Percentiles rank a stretch among this genome's conserved stretches.
phyloP scores from a whole-genome alignment of 2,888 invertebrate genomes.

The Clistopyga incitator region DNA sequence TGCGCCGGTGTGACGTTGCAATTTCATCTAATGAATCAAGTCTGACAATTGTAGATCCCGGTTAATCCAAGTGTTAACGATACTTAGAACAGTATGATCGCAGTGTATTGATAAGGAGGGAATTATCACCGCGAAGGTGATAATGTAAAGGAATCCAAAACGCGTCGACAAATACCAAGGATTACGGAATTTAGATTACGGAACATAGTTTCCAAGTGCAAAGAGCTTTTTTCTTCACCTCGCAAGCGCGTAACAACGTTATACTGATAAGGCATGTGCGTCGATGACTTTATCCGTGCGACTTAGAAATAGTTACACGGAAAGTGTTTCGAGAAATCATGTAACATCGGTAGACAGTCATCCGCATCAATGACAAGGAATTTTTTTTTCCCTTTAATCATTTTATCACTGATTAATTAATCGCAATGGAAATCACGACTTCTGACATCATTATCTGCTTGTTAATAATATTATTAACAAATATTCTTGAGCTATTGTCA shows the following conservation, averaged over 20 bases:
- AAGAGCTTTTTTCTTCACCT: neutral
- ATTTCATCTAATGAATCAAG: constrained; percentile 29
- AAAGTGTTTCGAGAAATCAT: too few species aligned
- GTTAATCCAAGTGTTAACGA: neutral
- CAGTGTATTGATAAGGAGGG: constrained; percentile 1
- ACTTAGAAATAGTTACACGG: neutral
- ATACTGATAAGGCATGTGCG: neutral
- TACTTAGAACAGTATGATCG: neutral
- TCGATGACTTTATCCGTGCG: neutral
- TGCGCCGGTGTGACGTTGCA: constrained; percentile 22
- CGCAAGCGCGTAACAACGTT: neutral
- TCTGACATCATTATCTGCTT: neutral
- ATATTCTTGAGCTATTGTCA: neutral
- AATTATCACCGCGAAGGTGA: too few species aligned
- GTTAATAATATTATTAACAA: neutral
- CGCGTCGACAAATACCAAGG: neutral
- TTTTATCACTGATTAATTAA: neutral
- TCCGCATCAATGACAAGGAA: neutral
- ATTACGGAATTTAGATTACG: too few species aligned
- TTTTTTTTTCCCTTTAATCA: neutral
- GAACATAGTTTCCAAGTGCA: neutral
- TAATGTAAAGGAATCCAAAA: neutral
- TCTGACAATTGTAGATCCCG: constrained; percentile 19
- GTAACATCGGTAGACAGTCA: neutral
- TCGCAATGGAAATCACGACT: neutral